Conservation (phyloP, 2,113 vertebrate species). For the Danionella cerebrum region DNA sequence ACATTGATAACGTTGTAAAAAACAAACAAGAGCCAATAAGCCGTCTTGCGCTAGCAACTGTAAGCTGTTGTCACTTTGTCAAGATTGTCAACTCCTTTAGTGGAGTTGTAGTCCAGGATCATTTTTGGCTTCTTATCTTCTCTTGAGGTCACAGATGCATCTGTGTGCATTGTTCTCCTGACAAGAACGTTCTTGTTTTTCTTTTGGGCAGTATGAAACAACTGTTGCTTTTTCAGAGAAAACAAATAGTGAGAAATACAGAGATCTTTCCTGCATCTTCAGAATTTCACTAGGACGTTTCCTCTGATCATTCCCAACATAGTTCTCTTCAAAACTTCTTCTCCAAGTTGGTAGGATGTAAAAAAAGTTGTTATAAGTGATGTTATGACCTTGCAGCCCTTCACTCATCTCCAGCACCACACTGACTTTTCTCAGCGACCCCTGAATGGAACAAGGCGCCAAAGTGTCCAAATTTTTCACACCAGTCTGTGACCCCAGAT, state of each 20-base stretch:
- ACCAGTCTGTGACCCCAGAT: too few relatives aligned
- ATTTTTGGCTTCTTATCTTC: conserved; percentile 14
- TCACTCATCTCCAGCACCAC: conserved; percentile 8
- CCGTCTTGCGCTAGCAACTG: too few relatives aligned
- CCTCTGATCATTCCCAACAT: background rate
- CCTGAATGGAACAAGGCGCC: conserved; percentile 7
- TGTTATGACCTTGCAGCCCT: background rate
- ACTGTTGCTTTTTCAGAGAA: conserved; percentile 13
- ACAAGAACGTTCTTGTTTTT: conserved; percentile 7
- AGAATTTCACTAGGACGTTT: background rate
- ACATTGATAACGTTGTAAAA: too few relatives aligned
- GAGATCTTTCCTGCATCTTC: background rate
- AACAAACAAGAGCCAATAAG: too few relatives aligned
- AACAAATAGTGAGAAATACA: background rate
- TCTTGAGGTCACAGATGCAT: background rate
- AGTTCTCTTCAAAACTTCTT: background rate
- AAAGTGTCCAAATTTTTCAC: too few relatives aligned
- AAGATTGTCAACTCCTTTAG: conserved; percentile 29
- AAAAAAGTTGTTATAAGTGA: background rate
- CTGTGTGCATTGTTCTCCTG: conserved; percentile 8
- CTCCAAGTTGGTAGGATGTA: background rate
- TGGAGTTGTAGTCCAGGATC: conserved; percentile 33
- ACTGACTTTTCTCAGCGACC: background rate
- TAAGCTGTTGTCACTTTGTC: too few relatives aligned
- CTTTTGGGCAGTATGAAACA: conserved; percentile 18